Base-by-base conservation (phyloP, 2,797 vertebrate species). In the Lepilemur ruficaudatus region DNA sequence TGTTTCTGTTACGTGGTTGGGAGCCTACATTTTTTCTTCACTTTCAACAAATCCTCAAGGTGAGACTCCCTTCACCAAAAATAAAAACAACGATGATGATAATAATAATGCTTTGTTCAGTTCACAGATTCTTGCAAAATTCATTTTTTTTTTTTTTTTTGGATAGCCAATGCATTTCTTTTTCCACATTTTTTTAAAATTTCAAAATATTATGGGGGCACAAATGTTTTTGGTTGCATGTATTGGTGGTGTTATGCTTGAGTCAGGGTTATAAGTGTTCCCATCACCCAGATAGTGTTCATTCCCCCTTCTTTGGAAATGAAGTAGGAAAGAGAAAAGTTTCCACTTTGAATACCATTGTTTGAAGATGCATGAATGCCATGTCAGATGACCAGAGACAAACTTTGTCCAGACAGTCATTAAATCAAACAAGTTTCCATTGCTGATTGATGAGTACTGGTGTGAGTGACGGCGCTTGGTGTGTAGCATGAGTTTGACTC, bases 361-460 rank as follows among this genome's bases (percentile, higher is more conserved):
- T 57, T 28, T 48, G 46, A 72, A 84, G 55, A n/a, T 43, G 28
- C 7, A 32, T 6, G 23, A n/a, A 3, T 14, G 43, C 11, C 32
- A 3, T 2, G 35, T 78, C 43, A 72, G n/a, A 23, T 25, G 61
- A n/a, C 20, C 35, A 11, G n/a, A 20, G 69, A 72, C 18, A 55
- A 25, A 23, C 38, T 28, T 28, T 8, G 55, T 23, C 30, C 63
- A 55, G 23, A n/a, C 48, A 0, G 13, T 46, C 7, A 10, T 57
- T 70, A 67, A 35, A 12, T 55, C 70, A 15, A 9, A 46, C 13
- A 10, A 41, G 6, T 43, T 22, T 46, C 25, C 12, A 2, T 8
- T 14, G 1, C 10, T 2, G 57, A 43, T 3, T 3, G 18, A n/a
- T 10, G 41, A 41, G 38, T 20, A 13, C 46, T 20, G 3, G 6